Evolutionary conservation across 2,888 invertebrate genomes (phyloP).

Genomic region (Phyllotreta striolata): DNA sequence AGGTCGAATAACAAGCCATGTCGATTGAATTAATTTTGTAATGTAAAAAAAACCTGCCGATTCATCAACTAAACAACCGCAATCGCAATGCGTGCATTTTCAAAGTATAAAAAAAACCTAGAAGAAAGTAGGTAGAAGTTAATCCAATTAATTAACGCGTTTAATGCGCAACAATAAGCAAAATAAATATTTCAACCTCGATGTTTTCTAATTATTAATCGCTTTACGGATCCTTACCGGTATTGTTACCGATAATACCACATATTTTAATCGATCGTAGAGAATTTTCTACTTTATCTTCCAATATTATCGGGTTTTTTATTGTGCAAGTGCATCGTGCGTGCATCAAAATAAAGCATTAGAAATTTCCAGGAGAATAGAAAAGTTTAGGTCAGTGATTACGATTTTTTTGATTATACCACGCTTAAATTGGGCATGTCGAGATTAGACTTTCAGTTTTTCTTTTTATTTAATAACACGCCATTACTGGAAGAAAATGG

Average conservation of each 20-base stretch:
- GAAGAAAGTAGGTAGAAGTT: conserved; percentile 29
- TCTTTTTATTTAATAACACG: too few relatives aligned
- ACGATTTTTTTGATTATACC: not conserved
- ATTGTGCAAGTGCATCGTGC: conserved; percentile 19
- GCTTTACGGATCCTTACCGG: conserved; percentile 3
- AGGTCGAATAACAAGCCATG: conserved; percentile 1
- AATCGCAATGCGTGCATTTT: conserved; percentile 19
- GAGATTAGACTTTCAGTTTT: too few relatives aligned
- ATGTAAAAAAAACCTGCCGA: conserved; percentile 9
- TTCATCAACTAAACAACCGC: conserved; percentile 12
- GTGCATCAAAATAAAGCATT: conserved; percentile 1
- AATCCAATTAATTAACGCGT: conserved; percentile 23
- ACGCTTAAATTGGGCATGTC: not conserved
- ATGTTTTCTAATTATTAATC: conserved; percentile 24
- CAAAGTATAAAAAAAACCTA: conserved; percentile 9
- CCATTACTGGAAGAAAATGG: too few relatives aligned
- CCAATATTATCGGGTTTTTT: conserved; percentile 2
- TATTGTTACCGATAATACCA: too few relatives aligned
- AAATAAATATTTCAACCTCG: conserved; percentile 32
- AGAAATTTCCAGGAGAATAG: not conserved
- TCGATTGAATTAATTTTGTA: conserved; percentile 3
- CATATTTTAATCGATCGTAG: conserved; percentile 21
- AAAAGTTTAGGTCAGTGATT: not conserved
- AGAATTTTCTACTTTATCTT: not conserved
- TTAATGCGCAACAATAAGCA: conserved; percentile 28